Evolutionary conservation across 2,888 invertebrate genomes (phyloP).

Genomic region (Cheilosia impressa): DNA sequence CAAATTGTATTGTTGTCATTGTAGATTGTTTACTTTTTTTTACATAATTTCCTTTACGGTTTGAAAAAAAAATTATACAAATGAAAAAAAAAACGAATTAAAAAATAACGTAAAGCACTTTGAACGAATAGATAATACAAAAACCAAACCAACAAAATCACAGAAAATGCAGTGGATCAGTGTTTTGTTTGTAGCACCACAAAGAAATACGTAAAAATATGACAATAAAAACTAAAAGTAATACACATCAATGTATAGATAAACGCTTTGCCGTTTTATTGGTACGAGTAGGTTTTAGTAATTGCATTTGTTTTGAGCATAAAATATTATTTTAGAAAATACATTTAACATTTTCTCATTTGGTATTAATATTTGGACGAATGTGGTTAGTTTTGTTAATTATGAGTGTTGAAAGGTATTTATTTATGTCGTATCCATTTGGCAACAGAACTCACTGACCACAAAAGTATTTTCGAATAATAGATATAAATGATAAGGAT

Average conservation of each 20-base stretch:
- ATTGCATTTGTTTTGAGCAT: background rate
- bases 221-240: constrained; percentile 26
- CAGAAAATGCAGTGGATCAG: constrained; percentile 79
- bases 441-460: too few species aligned
- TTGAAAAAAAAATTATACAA: constrained; percentile 12
- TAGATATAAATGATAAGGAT: too few species aligned
- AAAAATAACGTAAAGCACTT: constrained; percentile 33
- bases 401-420: too few species aligned
- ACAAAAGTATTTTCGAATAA: too few species aligned
- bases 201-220: constrained; percentile 68
- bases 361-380: too few species aligned
- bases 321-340: background rate
- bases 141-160: constrained; percentile 47
- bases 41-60: constrained; percentile 41
- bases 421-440: too few species aligned
- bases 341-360: background rate
- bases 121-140: constrained; percentile 18
- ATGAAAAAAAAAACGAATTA: constrained; percentile 26
- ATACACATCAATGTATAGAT: constrained; percentile 44
- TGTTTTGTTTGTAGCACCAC: constrained; percentile 79
- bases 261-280: constrained; percentile 65
- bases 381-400: too few species aligned
- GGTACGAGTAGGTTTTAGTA: constrained; percentile 18
- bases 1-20: constrained; percentile 69
- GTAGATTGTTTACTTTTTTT: constrained; percentile 54